A percentile compares a stretch with the other conserved stretches of the same genome.
phyloP scores from a whole-genome alignment of 2,888 invertebrate species.

The Megaustenia siamemsis region DNA sequence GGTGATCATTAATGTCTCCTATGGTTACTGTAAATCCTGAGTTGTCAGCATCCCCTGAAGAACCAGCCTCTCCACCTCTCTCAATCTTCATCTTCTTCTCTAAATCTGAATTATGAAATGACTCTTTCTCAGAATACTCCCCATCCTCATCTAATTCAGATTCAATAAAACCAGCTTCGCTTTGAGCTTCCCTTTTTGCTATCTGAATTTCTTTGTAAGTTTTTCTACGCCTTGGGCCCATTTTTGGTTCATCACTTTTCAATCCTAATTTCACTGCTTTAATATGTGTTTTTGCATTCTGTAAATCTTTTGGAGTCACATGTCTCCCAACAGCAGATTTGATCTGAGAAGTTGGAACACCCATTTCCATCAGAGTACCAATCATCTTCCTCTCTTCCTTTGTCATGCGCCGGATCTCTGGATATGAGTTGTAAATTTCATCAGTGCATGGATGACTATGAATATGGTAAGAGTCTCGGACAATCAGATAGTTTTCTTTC shows the following conservation, averaged over 20 bases:
- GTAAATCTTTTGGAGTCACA: conserved; percentile 52
- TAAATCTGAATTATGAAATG: conserved; percentile 5
- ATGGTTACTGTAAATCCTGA: conserved; percentile 16
- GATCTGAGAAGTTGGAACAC: conserved; percentile 49
- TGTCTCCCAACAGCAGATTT: conserved; percentile 48
- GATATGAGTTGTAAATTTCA: conserved; percentile 53
- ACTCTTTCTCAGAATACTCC: background rate
- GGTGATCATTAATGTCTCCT: conserved; percentile 24
- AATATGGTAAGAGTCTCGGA: conserved; percentile 50
- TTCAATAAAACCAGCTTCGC: conserved; percentile 6
- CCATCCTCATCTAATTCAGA: conserved; percentile 37
- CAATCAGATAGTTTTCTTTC: conserved; percentile 50
- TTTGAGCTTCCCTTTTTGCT: background rate
- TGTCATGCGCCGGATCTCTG: conserved; percentile 52
- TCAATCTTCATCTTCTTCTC: background rate
- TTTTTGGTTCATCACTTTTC: conserved; percentile 41
- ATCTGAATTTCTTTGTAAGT: conserved; percentile 37
- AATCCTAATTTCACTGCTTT: conserved; percentile 48
- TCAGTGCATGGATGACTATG: conserved; percentile 52
- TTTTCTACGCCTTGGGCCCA: conserved; percentile 25
- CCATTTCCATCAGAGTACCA: conserved; percentile 48
- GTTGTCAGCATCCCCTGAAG: conserved; percentile 6
- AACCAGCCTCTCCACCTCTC: background rate
- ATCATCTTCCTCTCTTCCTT: conserved; percentile 51
- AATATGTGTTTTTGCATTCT: conserved; percentile 51